Conservation (phyloP, 1,140 invertebrate species). For the Battus philenor region DNA sequence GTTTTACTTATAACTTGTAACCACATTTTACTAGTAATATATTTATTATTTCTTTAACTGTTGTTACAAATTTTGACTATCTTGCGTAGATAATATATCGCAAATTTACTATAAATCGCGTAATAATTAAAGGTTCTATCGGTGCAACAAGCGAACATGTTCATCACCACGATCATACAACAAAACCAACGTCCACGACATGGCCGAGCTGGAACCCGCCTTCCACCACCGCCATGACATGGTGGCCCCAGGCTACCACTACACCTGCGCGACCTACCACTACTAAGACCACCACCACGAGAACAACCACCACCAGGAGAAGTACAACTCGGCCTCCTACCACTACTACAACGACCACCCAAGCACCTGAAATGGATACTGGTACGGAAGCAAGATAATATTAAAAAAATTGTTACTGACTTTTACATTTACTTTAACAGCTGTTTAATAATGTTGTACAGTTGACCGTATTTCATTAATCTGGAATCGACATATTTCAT, state of each 20-base stretch:
- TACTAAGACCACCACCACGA: conserved; percentile 38
- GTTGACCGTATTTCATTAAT: too few relatives aligned
- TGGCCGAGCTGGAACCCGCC: conserved; percentile 72
- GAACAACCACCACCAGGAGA: conserved; percentile 22
- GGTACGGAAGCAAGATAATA: conserved; percentile 21
- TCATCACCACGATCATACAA: conserved; percentile 38
- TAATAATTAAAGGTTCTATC: conserved; percentile 37
- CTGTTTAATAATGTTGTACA: too few relatives aligned
- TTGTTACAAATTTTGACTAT: too few relatives aligned
- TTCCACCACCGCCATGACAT: conserved; percentile 37
- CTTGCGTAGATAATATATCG: too few relatives aligned
- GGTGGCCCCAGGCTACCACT: conserved; percentile 45
- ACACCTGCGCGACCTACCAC: conserved; percentile 44
- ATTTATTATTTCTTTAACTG: too few relatives aligned
- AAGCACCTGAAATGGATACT: conserved; percentile 40
- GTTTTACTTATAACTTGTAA: too few relatives aligned
- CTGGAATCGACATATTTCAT: too few relatives aligned
- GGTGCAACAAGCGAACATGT: conserved; percentile 31
- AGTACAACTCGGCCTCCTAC: conserved; percentile 35
- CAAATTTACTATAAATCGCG: too few relatives aligned
- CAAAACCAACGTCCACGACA: conserved; percentile 55
- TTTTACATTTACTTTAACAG: too few relatives aligned
- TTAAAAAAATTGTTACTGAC: too few relatives aligned
- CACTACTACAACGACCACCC: conserved; percentile 37
- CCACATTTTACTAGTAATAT: too few relatives aligned